Percentiles rank a stretch among this genome's conserved stretches.
phyloP scores from a whole-genome alignment of 2,113 vertebrate genomes.

The Plectropomus leopardus region DNA sequence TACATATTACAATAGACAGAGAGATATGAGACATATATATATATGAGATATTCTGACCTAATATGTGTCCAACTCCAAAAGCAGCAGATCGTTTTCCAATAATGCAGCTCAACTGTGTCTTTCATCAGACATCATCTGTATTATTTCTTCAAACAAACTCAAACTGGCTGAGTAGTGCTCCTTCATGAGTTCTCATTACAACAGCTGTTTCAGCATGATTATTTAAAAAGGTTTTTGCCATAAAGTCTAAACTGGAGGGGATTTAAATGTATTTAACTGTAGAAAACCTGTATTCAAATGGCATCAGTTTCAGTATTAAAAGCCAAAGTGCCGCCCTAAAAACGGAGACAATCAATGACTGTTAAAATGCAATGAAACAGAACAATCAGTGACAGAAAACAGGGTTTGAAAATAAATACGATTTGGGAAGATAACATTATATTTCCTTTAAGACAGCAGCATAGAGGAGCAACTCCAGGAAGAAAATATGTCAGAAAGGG shows the following conservation, averaged over 20 bases:
- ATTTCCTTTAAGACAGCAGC: constrained; percentile 7
- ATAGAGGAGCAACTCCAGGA: not conserved
- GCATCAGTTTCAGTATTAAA: constrained; percentile 20
- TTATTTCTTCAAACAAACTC: not conserved
- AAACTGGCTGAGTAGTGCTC: not conserved
- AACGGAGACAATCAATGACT: constrained; percentile 22
- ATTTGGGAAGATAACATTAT: not conserved
- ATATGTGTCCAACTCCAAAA: too few species aligned
- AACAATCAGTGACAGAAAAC: not conserved
- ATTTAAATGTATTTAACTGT: not conserved
- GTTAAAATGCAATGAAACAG: not conserved
- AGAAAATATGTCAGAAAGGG: not conserved
- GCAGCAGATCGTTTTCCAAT: not conserved
- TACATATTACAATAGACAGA: too few species aligned
- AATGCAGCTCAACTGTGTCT: not conserved
- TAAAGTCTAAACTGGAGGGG: not conserved
- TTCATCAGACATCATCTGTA: not conserved
- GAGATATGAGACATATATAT: too few species aligned
- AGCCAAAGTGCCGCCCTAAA: constrained; percentile 8
- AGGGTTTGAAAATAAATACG: constrained; percentile 7
- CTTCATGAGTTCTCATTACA: not conserved
- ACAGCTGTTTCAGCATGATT: not conserved
- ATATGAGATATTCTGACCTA: not conserved
- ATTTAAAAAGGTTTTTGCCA: not conserved
- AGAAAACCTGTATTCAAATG: constrained; percentile 14